A percentile compares a stretch with the other conserved stretches of the same genome.
Evolutionary conservation across 1,140 invertebrate species (phyloP).

Genomic region (Calephelis virginiensis): DNA sequence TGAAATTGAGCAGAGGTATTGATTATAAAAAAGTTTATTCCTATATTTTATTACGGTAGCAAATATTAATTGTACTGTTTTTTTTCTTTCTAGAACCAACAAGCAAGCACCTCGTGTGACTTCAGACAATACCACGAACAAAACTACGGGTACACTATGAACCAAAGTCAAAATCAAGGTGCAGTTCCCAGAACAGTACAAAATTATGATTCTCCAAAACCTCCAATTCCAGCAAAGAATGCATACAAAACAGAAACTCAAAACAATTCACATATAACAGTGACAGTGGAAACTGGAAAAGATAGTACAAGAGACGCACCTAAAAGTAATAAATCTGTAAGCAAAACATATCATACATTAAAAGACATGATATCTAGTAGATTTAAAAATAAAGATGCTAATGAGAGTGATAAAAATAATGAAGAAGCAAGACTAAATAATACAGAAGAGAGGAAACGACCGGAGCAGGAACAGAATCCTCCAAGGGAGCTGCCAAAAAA

Average conservation of each 20-base stretch:
- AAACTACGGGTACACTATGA: constrained; percentile 70
- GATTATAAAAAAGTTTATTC: no score
- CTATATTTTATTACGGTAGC: no score
- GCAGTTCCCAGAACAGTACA: constrained; percentile 53
- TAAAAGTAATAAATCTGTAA: constrained; percentile 82
- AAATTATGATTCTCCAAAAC: constrained; percentile 67
- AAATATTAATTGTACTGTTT: neutral
- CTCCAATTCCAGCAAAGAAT: constrained; percentile 69
- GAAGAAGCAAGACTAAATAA: constrained; percentile 83
- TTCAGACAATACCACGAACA: constrained; percentile 67
- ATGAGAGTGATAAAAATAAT: constrained; percentile 72
- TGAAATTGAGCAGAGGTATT: no score
- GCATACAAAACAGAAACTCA: constrained; percentile 52
- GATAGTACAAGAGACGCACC: constrained; percentile 77
- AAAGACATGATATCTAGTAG: constrained; percentile 92
- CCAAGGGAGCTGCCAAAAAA: constrained; percentile 59
- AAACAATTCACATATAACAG: constrained; percentile 74
- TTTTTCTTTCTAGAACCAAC: constrained; percentile 55
- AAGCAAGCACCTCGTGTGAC: constrained; percentile 66
- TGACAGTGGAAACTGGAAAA: constrained; percentile 77
- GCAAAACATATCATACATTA: constrained; percentile 89
- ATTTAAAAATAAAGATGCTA: constrained; percentile 84
- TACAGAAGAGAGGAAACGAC: constrained; percentile 80
- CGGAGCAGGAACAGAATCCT: constrained; percentile 67
- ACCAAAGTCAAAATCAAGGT: constrained; percentile 47